Conservation (phyloP, 2,113 vertebrate species). For the Galeopterus variegatus region DNA sequence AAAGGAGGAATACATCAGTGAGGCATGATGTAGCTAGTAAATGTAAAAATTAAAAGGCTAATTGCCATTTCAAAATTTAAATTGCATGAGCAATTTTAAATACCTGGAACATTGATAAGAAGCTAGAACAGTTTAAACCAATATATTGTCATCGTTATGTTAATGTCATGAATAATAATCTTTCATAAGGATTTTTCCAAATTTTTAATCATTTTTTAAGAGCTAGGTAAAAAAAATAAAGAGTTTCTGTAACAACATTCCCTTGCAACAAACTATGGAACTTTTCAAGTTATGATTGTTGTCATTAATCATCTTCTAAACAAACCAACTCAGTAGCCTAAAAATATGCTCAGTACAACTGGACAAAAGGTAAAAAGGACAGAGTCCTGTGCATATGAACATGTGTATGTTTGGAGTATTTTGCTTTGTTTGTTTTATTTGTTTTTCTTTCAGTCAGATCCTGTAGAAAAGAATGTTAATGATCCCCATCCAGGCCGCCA, state of each 20-base stretch:
- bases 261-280: background rate
- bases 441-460: background rate
- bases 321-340: background rate
- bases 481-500: background rate
- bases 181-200: background rate
- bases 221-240: background rate
- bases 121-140: background rate
- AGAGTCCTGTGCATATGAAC: background rate
- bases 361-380: background rate
- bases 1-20: background rate
- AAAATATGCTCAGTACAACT: background rate
- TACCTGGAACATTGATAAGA: background rate
- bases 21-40: background rate
- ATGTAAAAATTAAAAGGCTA: slow-evolving; percentile 45
- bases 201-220: slow-evolving; percentile 35
- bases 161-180: background rate
- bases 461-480: background rate
- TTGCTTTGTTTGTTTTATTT: background rate
- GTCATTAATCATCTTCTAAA: background rate
- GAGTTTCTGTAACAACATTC: background rate
- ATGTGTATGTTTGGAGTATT: too few relatives aligned
- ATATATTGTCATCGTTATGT: background rate
- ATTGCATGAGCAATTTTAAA: slow-evolving; percentile 48
- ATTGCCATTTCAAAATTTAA: slow-evolving; percentile 29
- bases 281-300: background rate